Conservation (phyloP, 1,140 invertebrate species). For the Goniozus legneri region DNA sequence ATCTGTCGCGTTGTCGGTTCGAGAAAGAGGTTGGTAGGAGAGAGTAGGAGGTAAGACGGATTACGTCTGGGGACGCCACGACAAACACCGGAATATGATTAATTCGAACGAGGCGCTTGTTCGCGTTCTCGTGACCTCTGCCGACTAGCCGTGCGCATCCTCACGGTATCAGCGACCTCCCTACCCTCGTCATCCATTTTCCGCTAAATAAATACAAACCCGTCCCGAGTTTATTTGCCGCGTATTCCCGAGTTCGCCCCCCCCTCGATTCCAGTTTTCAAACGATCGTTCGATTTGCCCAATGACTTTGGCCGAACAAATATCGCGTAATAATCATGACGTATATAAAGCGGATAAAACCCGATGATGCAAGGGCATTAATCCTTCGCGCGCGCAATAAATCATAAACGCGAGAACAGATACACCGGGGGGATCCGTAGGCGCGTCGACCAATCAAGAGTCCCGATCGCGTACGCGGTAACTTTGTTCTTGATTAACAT, state of each 20-base stretch:
- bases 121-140: constrained; percentile 16
- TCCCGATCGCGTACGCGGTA: too few relatives aligned
- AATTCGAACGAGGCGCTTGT: constrained; percentile 50
- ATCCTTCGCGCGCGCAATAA: background rate
- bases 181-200: background rate
- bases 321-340: too few relatives aligned
- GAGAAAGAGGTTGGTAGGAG: constrained; percentile 48
- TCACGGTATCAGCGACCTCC: too few relatives aligned
- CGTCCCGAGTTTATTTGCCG: background rate
- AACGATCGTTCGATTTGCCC: too few relatives aligned
- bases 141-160: constrained; percentile 17
- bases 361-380: too few relatives aligned
- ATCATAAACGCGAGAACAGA: constrained; percentile 1
- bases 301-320: too few relatives aligned
- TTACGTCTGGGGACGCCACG: constrained; percentile 52
- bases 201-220: too few relatives aligned
- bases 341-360: too few relatives aligned
- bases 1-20: constrained; percentile 54
- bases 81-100: constrained; percentile 56
- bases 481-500: background rate
- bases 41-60: constrained; percentile 54
- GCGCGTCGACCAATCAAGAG: too few relatives aligned
- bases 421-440: constrained; percentile 1
- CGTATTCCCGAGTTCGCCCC: background rate
- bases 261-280: background rate